Percentiles rank a stretch among this genome's conserved stretches.
These are phyloP conservation scores for Spilarctia lutea DNA, from an alignment of 2,888 invertebrate species.

Conservation along the genomic window DNA sequence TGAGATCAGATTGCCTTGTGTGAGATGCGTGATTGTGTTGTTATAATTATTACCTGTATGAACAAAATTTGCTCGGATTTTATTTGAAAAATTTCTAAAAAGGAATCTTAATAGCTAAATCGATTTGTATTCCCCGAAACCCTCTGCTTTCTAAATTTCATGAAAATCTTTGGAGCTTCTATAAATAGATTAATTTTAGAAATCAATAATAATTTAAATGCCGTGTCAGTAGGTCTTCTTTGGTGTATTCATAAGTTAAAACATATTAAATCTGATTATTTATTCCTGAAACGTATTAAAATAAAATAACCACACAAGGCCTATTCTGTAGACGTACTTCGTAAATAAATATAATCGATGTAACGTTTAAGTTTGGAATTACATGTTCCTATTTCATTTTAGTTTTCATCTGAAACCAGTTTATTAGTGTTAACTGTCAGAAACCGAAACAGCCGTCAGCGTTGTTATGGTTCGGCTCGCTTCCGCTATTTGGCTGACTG, in stretches of 20 bases:
- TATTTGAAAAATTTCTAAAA: too few relatives aligned
- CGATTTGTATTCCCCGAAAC: too few relatives aligned
- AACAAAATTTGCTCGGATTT: too few relatives aligned
- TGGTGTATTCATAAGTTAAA: neutral
- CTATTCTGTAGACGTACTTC: neutral
- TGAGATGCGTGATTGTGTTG: neutral
- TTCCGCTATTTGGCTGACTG: slow-evolving; percentile 72
- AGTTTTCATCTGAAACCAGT: slow-evolving; percentile 76
- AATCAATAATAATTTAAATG: neutral
- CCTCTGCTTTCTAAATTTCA: too few relatives aligned
- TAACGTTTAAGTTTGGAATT: slow-evolving; percentile 59
- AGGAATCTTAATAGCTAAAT: too few relatives aligned
- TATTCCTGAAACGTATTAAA: neutral
- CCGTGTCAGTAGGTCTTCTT: neutral
- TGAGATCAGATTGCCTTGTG: neutral
- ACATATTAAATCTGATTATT: neutral
- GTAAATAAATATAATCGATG: slow-evolving; percentile 18
- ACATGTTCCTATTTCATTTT: slow-evolving; percentile 74
- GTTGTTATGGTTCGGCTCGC: slow-evolving; percentile 79
- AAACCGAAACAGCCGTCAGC: slow-evolving; percentile 73
- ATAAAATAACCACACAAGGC: neutral
- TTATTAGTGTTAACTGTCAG: slow-evolving; percentile 78
- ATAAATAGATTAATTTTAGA: neutral
- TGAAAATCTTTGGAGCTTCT: too few relatives aligned
- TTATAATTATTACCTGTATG: too few relatives aligned